phyloP scores from a whole-genome alignment of 2,888 invertebrate species.

The Morpho achilles region DNA sequence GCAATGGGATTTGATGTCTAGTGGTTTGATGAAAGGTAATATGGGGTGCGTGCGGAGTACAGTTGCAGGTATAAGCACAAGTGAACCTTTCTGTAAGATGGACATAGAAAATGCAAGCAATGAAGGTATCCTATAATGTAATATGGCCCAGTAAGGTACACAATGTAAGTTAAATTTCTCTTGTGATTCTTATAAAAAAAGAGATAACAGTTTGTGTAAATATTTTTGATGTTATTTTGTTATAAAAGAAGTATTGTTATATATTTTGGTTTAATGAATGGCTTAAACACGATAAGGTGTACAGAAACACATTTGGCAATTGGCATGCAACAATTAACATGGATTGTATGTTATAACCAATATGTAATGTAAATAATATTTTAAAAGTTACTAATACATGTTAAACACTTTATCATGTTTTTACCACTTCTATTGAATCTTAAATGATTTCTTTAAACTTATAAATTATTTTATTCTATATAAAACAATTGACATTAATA shows the following conservation, averaged over 20 bases:
- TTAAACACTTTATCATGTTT: constrained; percentile 63
- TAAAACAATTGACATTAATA: not conserved
- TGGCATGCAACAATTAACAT: constrained; percentile 55
- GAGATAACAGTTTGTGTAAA: constrained; percentile 54
- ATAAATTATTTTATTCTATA: not conserved
- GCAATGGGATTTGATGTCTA: constrained; percentile 94
- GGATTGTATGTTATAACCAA: constrained; percentile 31
- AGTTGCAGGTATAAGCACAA: constrained; percentile 53
- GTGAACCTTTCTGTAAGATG: constrained; percentile 58
- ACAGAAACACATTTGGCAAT: constrained; percentile 35
- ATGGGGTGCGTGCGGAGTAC: constrained; percentile 61
- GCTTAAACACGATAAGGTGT: constrained; percentile 67
- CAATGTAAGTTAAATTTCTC: constrained; percentile 68
- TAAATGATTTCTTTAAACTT: not conserved
- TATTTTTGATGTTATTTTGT: constrained; percentile 41
- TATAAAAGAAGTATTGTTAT: constrained; percentile 10
- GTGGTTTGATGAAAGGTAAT: constrained; percentile 82
- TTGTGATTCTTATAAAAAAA: constrained; percentile 56
- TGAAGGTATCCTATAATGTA: constrained; percentile 75
- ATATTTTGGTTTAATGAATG: constrained; percentile 34
- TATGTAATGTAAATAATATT: constrained; percentile 39
- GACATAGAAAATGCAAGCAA: constrained; percentile 72
- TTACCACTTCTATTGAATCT: constrained; percentile 29
- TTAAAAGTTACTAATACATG: constrained; percentile 43
- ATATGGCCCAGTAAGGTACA: constrained; percentile 66